Evolutionary conservation across 2,113 vertebrate genomes (phyloP).

Genomic region (Cettia cetti): DNA sequence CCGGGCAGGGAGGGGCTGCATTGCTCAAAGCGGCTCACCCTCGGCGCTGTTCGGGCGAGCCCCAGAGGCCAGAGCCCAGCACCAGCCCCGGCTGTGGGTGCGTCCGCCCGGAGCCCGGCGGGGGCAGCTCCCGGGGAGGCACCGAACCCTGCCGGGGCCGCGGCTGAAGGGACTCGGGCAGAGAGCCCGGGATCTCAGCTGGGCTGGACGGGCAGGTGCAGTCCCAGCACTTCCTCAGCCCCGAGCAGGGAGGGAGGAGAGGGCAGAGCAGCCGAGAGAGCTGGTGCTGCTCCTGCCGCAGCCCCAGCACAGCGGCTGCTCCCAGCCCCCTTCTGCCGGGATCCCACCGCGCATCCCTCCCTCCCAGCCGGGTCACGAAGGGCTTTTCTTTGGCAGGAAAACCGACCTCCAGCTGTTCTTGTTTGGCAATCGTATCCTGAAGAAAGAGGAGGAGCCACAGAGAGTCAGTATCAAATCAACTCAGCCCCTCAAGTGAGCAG

Average conservation of each 20-base stretch:
- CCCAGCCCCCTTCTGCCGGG: background rate
- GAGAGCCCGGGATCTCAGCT: fast-evolving
- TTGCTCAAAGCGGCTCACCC: background rate
- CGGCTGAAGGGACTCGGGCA: too few species aligned
- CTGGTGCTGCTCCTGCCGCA: background rate
- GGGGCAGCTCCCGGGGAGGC: fast-evolving
- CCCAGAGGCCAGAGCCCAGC: background rate
- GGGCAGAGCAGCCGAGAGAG: background rate
- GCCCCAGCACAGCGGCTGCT: background rate
- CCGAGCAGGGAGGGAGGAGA: background rate
- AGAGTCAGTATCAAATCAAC: background rate
- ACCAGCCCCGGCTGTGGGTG: background rate
- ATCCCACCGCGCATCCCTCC: fast-evolving
- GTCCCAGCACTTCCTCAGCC: background rate
- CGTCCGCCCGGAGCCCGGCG: background rate
- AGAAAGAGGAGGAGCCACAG: background rate
- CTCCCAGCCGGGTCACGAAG: background rate
- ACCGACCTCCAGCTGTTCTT: background rate
- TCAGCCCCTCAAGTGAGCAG: background rate
- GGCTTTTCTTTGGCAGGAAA: background rate
- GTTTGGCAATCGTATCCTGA: background rate
- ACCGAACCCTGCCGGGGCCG: fast-evolving
- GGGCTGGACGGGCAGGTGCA: background rate
- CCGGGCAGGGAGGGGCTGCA: slow-evolving; percentile 6
- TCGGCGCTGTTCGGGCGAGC: background rate